Base-by-base conservation (phyloP, 1,140 invertebrate species). In the Drosophila parabipectinata region DNA sequence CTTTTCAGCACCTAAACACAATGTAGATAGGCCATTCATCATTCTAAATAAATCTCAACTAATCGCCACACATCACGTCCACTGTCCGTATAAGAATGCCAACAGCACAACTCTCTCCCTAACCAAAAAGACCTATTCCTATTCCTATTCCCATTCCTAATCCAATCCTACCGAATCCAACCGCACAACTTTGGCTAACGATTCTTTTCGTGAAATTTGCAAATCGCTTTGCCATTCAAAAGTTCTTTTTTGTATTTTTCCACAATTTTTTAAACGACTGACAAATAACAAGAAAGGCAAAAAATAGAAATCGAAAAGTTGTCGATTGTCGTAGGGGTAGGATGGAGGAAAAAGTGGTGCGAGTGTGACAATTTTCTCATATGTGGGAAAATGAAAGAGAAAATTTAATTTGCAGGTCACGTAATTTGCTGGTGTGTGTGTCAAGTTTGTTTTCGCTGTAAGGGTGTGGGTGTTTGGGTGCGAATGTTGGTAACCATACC, bases 401-500 rank as follows among this genome's bases (percentile, higher is more conserved):
- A 78, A 77, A 90, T 81, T 89, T 68, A 85, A 90, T 90, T 89
- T 89, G 71, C 84, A 89, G 84, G 84, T 89, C 84, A 89, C 85
- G 84, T 89, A 89, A 81, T 66, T 77, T 85, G 85, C 74, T 72
- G 67, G 71, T 78, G 80, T 88, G 50, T 79, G 69, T 79, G 79
- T 75, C 60, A 62, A 28, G 67, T 66, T 64, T 66, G 39, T 69
- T 44, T 48, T 34, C 30, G 37, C 45, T 63, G 57, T 57, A 44
- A 50, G 41, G 14, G 41, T 44, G 44, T 21, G 37, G 37, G 26
- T 30, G 5, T 37, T 10, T 10, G 32, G 32, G 8, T 34, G 8
- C 12, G 45, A 37, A 15, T 51, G 26, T 28, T 28, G 5, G 26
- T 28, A 7, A 7, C 26, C 6, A 28, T 28, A 28, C 26, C 26